Evolutionary conservation across 2,888 invertebrate genomes (phyloP), one percentile per base, ranked within the genome.

Genomic region (Timema cristinae): DNA sequence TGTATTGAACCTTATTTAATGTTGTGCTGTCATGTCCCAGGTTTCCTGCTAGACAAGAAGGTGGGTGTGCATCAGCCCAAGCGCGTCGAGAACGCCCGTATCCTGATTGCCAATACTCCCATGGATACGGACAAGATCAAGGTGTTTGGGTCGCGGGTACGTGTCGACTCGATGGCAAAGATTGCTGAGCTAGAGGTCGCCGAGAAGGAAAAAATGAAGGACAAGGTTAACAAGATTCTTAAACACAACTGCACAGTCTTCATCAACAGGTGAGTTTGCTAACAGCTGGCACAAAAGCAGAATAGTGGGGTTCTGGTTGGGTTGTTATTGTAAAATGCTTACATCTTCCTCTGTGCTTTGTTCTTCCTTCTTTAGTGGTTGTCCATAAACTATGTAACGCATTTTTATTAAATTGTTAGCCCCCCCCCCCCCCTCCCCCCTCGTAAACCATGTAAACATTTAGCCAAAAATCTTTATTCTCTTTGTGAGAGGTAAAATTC

Each of bases 121-220:
- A 99, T 99, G 99, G 99, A 99, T 84, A 96, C 98, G 0, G 99
- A 99, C 81, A 99, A 99, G 85, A 97, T 99, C 77, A 98, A 99
- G 86, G 91, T 99, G 47, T 99, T 99, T 84, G 98, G 98, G 66
- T 97, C 97, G 61, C 91, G 95, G 76, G 97, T 95, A 76, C 91
- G 94, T 79, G 95, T 94, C 0, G 94, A 95, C 81, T 95, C 95
- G 0, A 90, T 95, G 89, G 90, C 94, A 0, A 94, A 98, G 83
- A 95, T 99, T 75, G 99, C 99, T 6, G 98, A 99, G 80, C 85
- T 99, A 69, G 99, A 99, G 84, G 84, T 93, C 67, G 98, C 98
- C 1, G 99, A 99, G 81, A 99, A 98, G 81, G 96, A 98, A 81
- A 99, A 99, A 82, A 99, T 99, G 99, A 98, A 97, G 82, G 96